A percentile compares a stretch with the other conserved stretches of the same genome.
These are phyloP conservation scores for Drosophila diplacantha DNA, from an alignment of 2,888 invertebrate genomes.

Conservation along the genomic window DNA sequence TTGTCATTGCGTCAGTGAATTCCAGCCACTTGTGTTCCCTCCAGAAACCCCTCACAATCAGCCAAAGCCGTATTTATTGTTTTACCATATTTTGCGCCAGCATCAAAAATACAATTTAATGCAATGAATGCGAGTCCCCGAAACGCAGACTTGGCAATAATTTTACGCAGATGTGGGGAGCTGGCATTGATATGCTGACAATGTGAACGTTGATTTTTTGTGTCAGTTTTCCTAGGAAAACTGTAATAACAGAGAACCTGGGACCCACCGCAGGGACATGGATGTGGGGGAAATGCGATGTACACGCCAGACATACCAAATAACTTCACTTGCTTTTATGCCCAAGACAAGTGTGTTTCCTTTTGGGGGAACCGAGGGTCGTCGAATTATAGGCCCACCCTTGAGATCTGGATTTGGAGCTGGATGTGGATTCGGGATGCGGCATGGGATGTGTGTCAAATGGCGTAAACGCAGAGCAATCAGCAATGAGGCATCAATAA, in stretches of 20 bases:
- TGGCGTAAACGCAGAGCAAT: conserved; percentile 68
- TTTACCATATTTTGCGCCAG: conserved; percentile 60
- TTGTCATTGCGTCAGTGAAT: conserved; percentile 31
- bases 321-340: conserved; percentile 64
- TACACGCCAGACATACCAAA: conserved; percentile 67
- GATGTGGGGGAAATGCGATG: conserved; percentile 3
- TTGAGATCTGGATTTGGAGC: background rate
- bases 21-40: background rate
- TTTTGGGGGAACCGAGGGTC: conserved; percentile 3
- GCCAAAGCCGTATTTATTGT: conserved; percentile 65
- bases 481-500: conserved; percentile 68
- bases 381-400: conserved; percentile 8
- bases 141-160: conserved; percentile 28
- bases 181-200: conserved; percentile 67
- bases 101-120: conserved; percentile 50
- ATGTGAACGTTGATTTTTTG: conserved; percentile 60
- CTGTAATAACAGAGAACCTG: conserved; percentile 47
- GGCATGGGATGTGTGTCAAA: conserved; percentile 58
- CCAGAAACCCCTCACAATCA: conserved; percentile 11
- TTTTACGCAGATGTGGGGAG: conserved; percentile 18
- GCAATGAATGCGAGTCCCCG: conserved; percentile 35
- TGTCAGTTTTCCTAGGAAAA: conserved; percentile 30
- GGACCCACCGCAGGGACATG: conserved; percentile 5
- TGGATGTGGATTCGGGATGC: background rate
- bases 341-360: conserved; percentile 30